Evolutionary conservation across 2,888 invertebrate species (phyloP).

Genomic region (Ophioninae sp.): DNA sequence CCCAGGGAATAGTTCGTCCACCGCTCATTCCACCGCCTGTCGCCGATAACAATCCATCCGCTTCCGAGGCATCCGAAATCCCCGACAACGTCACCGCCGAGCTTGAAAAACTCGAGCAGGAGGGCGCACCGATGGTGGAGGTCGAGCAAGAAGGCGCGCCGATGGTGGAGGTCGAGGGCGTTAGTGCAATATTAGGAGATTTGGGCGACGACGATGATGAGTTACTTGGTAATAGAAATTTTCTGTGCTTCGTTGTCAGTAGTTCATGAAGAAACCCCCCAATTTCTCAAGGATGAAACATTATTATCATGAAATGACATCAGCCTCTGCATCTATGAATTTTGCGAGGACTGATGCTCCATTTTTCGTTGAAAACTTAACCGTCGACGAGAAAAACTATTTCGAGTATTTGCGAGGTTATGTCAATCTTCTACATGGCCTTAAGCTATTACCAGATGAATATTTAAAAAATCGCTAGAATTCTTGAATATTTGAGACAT

Average conservation of each 20-base stretch:
- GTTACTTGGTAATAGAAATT: conserved; percentile 83
- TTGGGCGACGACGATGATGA: conserved; percentile 94
- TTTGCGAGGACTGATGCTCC: too few species aligned
- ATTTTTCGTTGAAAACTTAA: too few species aligned
- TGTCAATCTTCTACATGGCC: too few species aligned
- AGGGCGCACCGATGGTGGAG: conserved; percentile 84
- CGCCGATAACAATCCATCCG: conserved; percentile 71
- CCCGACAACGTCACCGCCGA: conserved; percentile 87
- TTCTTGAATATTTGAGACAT: too few species aligned
- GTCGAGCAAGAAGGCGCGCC: conserved; percentile 85
- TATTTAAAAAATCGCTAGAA: too few species aligned
- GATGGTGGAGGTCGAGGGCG: conserved; percentile 85
- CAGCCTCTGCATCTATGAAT: too few species aligned
- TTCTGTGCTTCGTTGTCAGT: background rate
- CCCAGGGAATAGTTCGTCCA: conserved; percentile 74
- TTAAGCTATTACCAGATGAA: too few species aligned
- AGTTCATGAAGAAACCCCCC: background rate
- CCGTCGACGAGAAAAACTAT: too few species aligned
- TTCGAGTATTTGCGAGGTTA: too few species aligned
- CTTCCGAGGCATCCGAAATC: conserved; percentile 83
- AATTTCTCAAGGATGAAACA: background rate
- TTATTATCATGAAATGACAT: too few species aligned
- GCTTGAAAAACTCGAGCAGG: conserved; percentile 87
- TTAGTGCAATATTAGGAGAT: conserved; percentile 91
- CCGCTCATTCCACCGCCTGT: conserved; percentile 74